A percentile compares a stretch with the other conserved stretches of the same genome.
Conservation (phyloP, 2,113 vertebrate species). For the Orycteropus afer region DNA sequence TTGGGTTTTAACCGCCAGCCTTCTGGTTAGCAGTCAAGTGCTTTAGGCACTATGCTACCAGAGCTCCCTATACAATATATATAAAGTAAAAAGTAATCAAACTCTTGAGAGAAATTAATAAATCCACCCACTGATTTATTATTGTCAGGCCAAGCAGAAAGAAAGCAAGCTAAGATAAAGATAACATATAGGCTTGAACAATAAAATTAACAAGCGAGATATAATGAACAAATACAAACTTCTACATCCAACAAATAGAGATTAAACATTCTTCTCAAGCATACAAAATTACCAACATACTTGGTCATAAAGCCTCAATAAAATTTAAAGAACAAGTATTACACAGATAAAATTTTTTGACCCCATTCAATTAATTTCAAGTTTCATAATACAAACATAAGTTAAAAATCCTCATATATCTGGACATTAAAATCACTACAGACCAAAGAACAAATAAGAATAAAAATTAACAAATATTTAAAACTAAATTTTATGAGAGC, state of each 20-base stretch:
- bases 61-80: too few relatives aligned
- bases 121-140: neutral
- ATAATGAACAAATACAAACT: neutral
- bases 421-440: slow-evolving; percentile 21
- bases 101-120: neutral
- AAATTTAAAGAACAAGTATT: neutral
- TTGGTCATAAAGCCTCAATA: slow-evolving; percentile 24
- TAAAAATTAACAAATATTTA: slow-evolving; percentile 5
- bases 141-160: neutral
- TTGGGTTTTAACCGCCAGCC: too few relatives aligned
- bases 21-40: too few relatives aligned
- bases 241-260: neutral
- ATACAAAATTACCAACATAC: neutral
- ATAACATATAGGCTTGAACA: neutral
- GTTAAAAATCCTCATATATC: neutral
- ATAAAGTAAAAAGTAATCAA: slow-evolving; percentile 17
- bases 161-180: neutral
- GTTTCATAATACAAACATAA: neutral
- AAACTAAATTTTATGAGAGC: neutral
- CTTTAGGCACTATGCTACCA: too few relatives aligned
- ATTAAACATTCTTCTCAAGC: too few relatives aligned
- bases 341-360: neutral
- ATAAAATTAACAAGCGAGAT: neutral
- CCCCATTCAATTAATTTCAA: neutral
- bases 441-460: too few relatives aligned